Conservation (phyloP, 2,113 vertebrate species). For the Pao palembangensis region DNA sequence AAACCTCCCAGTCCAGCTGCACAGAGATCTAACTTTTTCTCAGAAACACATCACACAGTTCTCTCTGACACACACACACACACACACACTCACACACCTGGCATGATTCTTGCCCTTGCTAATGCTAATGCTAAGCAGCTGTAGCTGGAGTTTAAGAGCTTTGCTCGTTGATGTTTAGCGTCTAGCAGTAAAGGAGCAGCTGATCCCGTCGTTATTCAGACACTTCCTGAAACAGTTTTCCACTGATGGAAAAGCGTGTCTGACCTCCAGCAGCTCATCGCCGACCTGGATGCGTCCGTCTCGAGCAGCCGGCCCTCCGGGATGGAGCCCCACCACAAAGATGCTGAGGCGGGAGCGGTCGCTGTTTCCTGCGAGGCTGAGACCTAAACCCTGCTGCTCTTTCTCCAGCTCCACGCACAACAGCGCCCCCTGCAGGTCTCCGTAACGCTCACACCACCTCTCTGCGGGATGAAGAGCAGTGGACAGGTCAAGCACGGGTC, state of each 20-base stretch:
- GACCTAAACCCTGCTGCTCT: constrained; percentile 89
- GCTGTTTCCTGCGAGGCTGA: constrained; percentile 93
- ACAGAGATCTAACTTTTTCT: too few relatives aligned
- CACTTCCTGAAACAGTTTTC: too few relatives aligned
- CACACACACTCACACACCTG: constrained; percentile 4
- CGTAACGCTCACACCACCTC: constrained; percentile 91
- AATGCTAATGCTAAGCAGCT: too few relatives aligned
- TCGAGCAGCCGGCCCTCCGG: constrained; percentile 80
- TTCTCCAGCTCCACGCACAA: constrained; percentile 95
- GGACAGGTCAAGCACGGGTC: not conserved
- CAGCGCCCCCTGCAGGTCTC: constrained; percentile 87
- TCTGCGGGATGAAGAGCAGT: constrained; percentile 64
- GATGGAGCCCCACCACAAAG: constrained; percentile 90
- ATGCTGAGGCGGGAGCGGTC: constrained; percentile 91
- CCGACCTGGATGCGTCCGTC: constrained; percentile 85
- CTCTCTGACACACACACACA: not conserved
- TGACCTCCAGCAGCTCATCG: constrained; percentile 93
- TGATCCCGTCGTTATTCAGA: too few relatives aligned
- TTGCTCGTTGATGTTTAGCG: too few relatives aligned
- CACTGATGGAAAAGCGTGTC: not conserved
- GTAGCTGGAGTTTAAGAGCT: too few relatives aligned
- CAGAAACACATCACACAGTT: too few relatives aligned
- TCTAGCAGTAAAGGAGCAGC: too few relatives aligned
- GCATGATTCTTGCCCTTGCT: too few relatives aligned
- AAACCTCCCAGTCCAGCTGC: too few relatives aligned